Percentiles rank a stretch among this genome's conserved stretches.
Evolutionary conservation across 1,140 invertebrate species (phyloP).

Genomic region (Olivierus martensii): DNA sequence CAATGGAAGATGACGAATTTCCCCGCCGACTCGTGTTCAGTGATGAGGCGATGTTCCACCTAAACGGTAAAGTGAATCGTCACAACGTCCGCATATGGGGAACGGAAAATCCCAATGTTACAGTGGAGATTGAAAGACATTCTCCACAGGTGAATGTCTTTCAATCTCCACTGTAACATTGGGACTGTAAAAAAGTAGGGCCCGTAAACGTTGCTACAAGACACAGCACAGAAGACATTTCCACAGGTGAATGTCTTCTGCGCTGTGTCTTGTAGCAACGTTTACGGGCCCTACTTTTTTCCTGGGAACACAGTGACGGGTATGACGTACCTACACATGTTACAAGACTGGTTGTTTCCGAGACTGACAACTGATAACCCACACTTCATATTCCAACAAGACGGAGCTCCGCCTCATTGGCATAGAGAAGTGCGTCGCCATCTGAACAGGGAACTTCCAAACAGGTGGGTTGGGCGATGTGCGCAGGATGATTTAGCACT

Average conservation of each 20-base stretch:
- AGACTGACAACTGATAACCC: too few relatives aligned
- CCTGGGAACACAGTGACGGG: too few relatives aligned
- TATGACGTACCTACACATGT: too few relatives aligned
- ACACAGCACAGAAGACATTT: too few relatives aligned
- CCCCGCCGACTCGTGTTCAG: not conserved
- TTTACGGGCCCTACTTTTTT: too few relatives aligned
- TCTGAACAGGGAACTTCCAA: conserved; percentile 9
- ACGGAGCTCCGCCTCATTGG: not conserved
- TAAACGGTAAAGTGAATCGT: not conserved
- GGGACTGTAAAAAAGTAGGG: too few relatives aligned
- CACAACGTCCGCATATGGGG: not conserved
- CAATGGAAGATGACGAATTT: not conserved
- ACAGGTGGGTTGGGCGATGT: conserved; percentile 8
- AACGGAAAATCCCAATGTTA: not conserved
- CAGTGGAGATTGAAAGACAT: not conserved
- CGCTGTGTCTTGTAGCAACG: too few relatives aligned
- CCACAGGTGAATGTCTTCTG: too few relatives aligned
- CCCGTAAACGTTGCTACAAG: too few relatives aligned
- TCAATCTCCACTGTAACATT: too few relatives aligned
- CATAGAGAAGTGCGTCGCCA: conserved; percentile 3
- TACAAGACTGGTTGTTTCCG: too few relatives aligned
- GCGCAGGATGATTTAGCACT: too few relatives aligned
- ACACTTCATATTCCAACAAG: not conserved
- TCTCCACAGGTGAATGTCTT: not conserved
- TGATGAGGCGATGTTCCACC: conserved; percentile 6